Evolutionary conservation across 35 echinoderm and acorn worm species (phyloP), one percentile per base, ranked within the genome.

Genomic region (Eucidaris tribuloides): DNA sequence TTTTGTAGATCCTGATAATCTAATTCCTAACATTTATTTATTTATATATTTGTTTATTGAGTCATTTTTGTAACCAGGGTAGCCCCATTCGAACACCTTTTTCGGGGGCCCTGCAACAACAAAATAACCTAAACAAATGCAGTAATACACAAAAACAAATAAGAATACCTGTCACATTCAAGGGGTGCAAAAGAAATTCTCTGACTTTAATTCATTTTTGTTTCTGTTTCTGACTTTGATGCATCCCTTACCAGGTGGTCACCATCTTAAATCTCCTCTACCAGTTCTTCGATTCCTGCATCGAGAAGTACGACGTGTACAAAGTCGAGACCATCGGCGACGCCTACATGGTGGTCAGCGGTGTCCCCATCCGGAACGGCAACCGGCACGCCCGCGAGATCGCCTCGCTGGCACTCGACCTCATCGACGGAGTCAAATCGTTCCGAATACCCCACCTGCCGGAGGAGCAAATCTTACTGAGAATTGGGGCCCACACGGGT

Each of bases 321-420:
- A 96, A 96, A 23, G 92, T 96, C 0, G 92, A 96, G 55, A 96
- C 92, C 0, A 96, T 96, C 36, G 92, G 92, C 1, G 92, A 96
- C 41, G 88, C 92, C 38, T 96, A 96, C 70, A 96, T 96, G 92
- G 82, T 96, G 31, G 92, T 79, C 27, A 91, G 88, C 68, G 92
- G 92, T 39, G 77, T 96, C 1, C 92, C 92, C 50, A 45, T 83
- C 14, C 82, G 87, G 9, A 96, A 96, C 83, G 92, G 88, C 2
- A 74, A 96, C 56, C 77, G 71, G 4, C 92, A 96, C 37, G 92
- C 92, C 9, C 82, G 62, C 0, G 88, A 96, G 58, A 90, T 96
- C 25, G 92, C 92, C 11, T 86, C 82, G 11, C 37, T 84, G 27
- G 88, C 92, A 11, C 84, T 90, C 46, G 88, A 96, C n/a, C 46